phyloP scores from a whole-genome alignment of 2,888 invertebrate species.

The Aphrophora alni region DNA sequence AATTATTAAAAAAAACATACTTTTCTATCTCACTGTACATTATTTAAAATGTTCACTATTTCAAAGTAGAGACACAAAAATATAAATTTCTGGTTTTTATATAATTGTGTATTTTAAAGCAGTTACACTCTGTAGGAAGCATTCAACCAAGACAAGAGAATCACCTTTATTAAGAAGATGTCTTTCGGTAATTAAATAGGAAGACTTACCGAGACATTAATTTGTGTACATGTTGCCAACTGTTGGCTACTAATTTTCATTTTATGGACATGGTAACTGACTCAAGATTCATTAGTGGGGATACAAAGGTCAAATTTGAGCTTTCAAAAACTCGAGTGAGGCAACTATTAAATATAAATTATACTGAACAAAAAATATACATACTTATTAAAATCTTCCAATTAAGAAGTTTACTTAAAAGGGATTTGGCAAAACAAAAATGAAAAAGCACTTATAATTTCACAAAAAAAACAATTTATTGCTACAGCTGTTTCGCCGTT shows the following conservation, averaged over 20 bases:
- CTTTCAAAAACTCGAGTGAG: neutral
- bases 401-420: too few relatives aligned
- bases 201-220: neutral
- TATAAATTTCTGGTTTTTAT: neutral
- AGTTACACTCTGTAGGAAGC: neutral
- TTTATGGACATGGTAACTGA: slow-evolving; percentile 9
- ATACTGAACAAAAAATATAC: too few relatives aligned
- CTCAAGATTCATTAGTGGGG: neutral
- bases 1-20: neutral
- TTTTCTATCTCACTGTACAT: neutral
- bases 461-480: too few relatives aligned
- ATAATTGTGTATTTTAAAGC: neutral
- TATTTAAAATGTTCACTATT: neutral
- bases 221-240: neutral
- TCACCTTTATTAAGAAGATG: neutral
- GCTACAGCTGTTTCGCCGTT: too few relatives aligned
- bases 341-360: neutral
- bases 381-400: too few relatives aligned
- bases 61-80: neutral
- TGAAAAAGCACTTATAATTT: too few relatives aligned
- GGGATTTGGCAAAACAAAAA: too few relatives aligned
- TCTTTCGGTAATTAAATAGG: neutral
- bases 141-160: neutral
- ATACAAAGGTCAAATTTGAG: neutral
- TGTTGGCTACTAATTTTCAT: neutral